phyloP scores from a whole-genome alignment of 2,113 vertebrate species.

The Cynopterus brachyotis region DNA sequence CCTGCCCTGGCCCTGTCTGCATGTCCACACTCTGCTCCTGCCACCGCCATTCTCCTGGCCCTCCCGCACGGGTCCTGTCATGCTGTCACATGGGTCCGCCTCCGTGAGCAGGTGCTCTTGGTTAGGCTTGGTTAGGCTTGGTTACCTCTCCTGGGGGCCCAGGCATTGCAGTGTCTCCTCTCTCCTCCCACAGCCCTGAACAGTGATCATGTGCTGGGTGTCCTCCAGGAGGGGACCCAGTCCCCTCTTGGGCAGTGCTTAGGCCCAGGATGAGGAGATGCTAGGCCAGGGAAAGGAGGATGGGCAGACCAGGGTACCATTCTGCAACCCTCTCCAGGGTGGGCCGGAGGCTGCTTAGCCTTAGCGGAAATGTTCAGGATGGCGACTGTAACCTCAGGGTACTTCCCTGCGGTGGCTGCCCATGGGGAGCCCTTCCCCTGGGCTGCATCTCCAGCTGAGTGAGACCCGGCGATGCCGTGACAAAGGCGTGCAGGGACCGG shows the following conservation, averaged over 20 bases:
- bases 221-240: background rate
- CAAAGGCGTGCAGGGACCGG: too few species aligned
- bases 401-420: too few species aligned
- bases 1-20: background rate
- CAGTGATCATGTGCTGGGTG: fast-evolving
- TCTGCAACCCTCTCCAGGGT: background rate
- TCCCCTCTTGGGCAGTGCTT: background rate
- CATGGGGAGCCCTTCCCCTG: too few species aligned
- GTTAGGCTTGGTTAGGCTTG: too few species aligned
- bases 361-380: background rate
- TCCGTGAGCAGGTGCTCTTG: background rate
- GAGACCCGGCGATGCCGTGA: too few species aligned
- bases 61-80: too few species aligned
- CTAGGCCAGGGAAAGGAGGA: background rate
- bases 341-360: background rate
- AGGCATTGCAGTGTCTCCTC: background rate
- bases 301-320: background rate
- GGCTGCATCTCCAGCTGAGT: too few species aligned
- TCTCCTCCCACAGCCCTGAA: too few species aligned
- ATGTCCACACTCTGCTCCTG: background rate
- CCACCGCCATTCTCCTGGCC: too few species aligned
- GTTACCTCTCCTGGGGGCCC: background rate
- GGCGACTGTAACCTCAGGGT: too few species aligned
- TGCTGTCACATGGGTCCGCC: background rate
- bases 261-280: background rate